Base-by-base conservation (phyloP, 2,113 vertebrate species). In the Notothenia rossii region DNA sequence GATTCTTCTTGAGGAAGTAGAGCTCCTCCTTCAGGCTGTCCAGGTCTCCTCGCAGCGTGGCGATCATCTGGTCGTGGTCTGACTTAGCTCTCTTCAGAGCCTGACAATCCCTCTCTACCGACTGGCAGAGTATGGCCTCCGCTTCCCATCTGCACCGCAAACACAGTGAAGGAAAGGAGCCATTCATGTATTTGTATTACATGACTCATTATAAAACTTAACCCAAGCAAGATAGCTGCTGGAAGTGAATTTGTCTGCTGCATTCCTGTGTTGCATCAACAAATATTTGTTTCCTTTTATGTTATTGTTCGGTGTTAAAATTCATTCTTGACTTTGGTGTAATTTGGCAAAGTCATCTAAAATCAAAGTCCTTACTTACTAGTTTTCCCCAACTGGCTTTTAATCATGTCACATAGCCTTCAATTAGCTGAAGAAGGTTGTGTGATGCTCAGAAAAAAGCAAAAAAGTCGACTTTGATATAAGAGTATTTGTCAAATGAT, bases 11-110 rank as follows among this genome's bases (percentile, higher is more conserved):
- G 78, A 98, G 95, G 76, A 95, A 94, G 22, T 95, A 95, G 33
- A 99, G 90, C 86, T 97, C 97, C 89, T 98, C 96, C 90, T 95
- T 96, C 53, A 99, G 95, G 65, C 96, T 95, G 86, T 98, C 96
- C 78, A 97, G 94, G 49, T 98, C 95, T 60, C 96, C 96, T 64
- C 96, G 93, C 83, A 99, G 94, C 54, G 88, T 96, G 76, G 85
- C 83, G 36, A 97, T 91, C 29, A 97, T 96, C 93, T 98, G 94
- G 10, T 94, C 94, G 0, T 95, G 95, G 85, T 96, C 96, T 0
- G 97, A 95, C 95, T 97, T 90, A 18, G 97, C 82, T 74, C 96
- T 94, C 55, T 90, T 84, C 88, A 99, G 84, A 45, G 96, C 94
- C 0, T 96, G 95, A 40, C 97, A 96, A 91, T 99, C 98, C 0